Percentiles rank a stretch among this genome's conserved stretches.
phyloP scores from a whole-genome alignment of 2,113 vertebrate genomes.

The Microcebus tavaratra region DNA sequence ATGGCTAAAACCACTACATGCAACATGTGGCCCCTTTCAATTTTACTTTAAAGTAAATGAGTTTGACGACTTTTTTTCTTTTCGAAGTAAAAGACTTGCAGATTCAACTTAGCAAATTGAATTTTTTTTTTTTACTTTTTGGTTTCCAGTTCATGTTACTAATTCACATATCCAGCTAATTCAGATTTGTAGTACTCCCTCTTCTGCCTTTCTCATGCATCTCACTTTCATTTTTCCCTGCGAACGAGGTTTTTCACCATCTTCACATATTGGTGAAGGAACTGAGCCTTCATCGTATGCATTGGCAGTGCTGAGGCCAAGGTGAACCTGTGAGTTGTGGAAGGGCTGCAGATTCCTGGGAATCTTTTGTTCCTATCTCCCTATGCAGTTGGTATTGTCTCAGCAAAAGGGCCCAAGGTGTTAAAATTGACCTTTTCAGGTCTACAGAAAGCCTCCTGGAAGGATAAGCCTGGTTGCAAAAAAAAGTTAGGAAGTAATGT shows the following conservation, averaged over 20 bases:
- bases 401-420: neutral
- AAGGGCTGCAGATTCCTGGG: neutral
- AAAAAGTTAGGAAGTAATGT: neutral
- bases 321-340: neutral
- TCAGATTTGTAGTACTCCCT: neutral
- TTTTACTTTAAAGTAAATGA: neutral
- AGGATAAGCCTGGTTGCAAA: neutral
- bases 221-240: neutral
- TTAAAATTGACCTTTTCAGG: neutral
- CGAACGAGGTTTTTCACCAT: neutral
- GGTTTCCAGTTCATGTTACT: neutral
- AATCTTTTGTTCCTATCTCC: neutral
- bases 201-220: neutral
- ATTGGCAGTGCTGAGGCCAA: neutral
- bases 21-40: neutral
- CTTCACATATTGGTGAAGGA: neutral
- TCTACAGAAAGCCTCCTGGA: neutral
- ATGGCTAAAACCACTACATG: neutral
- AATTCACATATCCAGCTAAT: neutral
- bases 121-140: neutral
- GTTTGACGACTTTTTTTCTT: neutral
- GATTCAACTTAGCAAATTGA: neutral
- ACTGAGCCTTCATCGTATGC: neutral
- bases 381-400: neutral
- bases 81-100: neutral